Evolutionary conservation across 2,113 vertebrate species (phyloP).

Genomic region (Tragulus kanchil): DNA sequence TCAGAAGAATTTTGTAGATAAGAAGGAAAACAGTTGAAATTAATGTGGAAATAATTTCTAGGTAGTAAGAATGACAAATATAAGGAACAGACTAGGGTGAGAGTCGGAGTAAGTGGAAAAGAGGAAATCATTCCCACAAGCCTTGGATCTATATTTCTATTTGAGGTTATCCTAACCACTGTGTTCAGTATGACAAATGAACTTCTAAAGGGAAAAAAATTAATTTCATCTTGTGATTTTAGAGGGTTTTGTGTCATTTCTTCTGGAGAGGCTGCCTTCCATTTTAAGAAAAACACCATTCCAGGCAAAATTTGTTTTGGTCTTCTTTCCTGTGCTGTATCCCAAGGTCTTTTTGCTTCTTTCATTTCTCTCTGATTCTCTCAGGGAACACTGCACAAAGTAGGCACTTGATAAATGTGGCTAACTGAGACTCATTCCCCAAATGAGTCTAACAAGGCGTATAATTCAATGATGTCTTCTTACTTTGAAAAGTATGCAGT

Average conservation of each 20-base stretch:
- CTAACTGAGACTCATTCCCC: not conserved
- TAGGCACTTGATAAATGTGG: not conserved
- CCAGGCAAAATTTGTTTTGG: not conserved
- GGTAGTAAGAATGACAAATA: not conserved
- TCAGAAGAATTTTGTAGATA: not conserved
- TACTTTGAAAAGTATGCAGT: constrained; percentile 22
- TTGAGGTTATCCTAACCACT: not conserved
- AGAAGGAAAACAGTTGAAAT: not conserved
- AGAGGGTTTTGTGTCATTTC: not conserved
- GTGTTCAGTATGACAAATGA: not conserved
- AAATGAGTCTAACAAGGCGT: constrained; percentile 12
- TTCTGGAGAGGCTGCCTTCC: not conserved
- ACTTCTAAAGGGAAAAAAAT: not conserved
- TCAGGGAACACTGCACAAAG: not conserved
- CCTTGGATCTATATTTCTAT: not conserved
- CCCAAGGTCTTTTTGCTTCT: not conserved
- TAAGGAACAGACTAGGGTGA: not conserved
- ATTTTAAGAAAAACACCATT: not conserved
- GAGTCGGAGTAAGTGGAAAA: not conserved
- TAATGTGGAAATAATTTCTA: not conserved
- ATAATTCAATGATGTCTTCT: not conserved
- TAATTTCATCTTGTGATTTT: not conserved
- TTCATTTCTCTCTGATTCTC: not conserved
- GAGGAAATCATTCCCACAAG: not conserved
- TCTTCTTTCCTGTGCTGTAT: not conserved